phyloP scores from a whole-genome alignment of 1,140 invertebrate genomes.

The Coboldia fuscipes region DNA sequence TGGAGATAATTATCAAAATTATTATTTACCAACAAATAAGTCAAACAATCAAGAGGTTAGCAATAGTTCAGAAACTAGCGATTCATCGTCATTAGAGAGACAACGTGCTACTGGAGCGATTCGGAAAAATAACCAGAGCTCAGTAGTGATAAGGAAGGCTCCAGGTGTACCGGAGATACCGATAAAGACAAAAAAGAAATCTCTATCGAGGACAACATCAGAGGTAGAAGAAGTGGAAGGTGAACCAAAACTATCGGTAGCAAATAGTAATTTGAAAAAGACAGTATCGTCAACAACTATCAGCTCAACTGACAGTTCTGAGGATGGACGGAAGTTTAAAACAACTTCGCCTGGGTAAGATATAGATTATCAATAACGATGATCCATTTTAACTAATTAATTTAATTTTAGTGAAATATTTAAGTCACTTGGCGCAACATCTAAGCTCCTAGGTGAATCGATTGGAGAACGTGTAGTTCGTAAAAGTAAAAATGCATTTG shows the following conservation, averaged over 20 bases:
- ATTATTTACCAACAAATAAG: neutral
- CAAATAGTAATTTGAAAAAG: conserved; percentile 8
- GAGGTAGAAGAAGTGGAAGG: too few species aligned
- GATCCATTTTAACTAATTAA: neutral
- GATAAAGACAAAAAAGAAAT: neutral
- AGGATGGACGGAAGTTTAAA: neutral
- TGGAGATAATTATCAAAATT: neutral
- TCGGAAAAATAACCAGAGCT: neutral
- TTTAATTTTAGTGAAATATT: conserved; percentile 5
- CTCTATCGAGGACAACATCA: neutral
- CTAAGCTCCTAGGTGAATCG: conserved; percentile 16
- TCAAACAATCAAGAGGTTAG: neutral
- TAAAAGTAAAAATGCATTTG: conserved; percentile 15
- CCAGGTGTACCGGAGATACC: neutral
- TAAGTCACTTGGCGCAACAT: conserved; percentile 16
- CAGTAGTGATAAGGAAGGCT: neutral
- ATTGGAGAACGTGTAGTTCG: conserved; percentile 15
- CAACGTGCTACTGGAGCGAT: too few species aligned
- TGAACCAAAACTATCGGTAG: too few species aligned
- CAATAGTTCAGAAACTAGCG: too few species aligned
- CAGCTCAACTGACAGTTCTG: neutral
- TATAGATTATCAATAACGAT: neutral
- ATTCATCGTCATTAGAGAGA: too few species aligned
- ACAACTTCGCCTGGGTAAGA: conserved; percentile 1
- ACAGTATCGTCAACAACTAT: conserved; percentile 6